Base-by-base conservation (phyloP, 2,888 invertebrate genomes). In the Drosophila anomelani region DNA sequence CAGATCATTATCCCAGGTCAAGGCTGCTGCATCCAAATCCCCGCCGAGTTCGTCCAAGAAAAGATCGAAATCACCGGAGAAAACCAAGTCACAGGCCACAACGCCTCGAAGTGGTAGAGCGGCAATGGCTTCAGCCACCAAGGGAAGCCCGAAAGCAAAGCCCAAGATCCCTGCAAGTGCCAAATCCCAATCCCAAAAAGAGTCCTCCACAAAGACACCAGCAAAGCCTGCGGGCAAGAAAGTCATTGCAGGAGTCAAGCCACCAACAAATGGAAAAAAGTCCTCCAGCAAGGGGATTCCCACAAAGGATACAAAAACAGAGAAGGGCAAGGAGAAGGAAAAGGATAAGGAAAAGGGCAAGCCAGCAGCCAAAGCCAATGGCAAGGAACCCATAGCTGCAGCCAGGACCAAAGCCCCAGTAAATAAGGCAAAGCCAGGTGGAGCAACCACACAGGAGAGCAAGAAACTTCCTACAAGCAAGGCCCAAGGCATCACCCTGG, bases 121-220 rank as follows among this genome's bases (percentile, higher is more conserved):
- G n/a, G 76, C 61, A 85, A 89, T 88, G 88, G 70, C 39, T 13
- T 77, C 55, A 83, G 89, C 89, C 89, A 88, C 87, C 9, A 66
- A 53, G 86, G 54, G 76, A 7, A 69, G 64, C 29, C 71, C 82
- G 20, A 75, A 60, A 36, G 29, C 67, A 8, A 88, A 85, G 46
- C 44, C 71, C 6, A 76, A 66, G 44, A 85, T 90, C 73, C 79
- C 89, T 49, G 74, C 85, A 81, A 91, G 92, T 92, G 92, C 92
- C 91, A 92, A 92, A 91, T 91, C 91, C 79, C 69, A 83, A 55
- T 77, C 82, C 8, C 80, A 80, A 26, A 76, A 84, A 7, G 78
- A 80, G 39, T 76, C 53, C 23, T 90, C 82, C 57, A 68, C 58
- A 15, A 76, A 77, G 43, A 54, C 72, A n/a, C 57, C 66, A 5